Percentiles rank a stretch among this genome's conserved stretches.
Evolutionary conservation across 1,140 invertebrate genomes (phyloP).

Genomic region (Hypsibius dujardini): DNA sequence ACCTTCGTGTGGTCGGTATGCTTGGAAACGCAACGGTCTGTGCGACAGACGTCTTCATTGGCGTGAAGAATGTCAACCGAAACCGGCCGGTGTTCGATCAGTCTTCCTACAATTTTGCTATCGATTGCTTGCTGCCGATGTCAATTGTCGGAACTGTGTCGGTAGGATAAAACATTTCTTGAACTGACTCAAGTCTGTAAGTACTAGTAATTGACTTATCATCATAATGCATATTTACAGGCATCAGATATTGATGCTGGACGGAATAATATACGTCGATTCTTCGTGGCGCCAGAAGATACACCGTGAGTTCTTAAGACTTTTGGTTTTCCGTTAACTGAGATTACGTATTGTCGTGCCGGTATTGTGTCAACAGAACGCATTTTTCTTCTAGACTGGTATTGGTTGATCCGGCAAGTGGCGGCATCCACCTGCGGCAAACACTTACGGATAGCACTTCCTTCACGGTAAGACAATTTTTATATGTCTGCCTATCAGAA

Average conservation of each 20-base stretch:
- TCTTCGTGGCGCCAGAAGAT: conserved; percentile 7
- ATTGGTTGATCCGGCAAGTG: not conserved
- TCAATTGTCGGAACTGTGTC: not conserved
- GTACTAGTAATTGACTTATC: no score
- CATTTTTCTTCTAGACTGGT: conserved; percentile 1
- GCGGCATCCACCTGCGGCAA: not conserved
- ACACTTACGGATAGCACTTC: not conserved
- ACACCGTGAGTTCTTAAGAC: not conserved
- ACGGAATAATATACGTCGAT: conserved; percentile 5
- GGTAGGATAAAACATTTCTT: not conserved
- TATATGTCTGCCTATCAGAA: not conserved
- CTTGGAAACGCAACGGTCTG: not conserved
- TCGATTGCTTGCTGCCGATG: not conserved
- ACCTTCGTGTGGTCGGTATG: not conserved
- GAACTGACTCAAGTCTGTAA: not conserved
- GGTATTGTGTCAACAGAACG: not conserved
- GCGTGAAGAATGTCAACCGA: not conserved
- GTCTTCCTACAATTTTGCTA: not conserved
- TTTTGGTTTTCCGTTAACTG: no score
- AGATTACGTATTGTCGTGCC: no score
- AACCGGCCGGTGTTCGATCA: conserved; percentile 3
- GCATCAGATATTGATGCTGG: conserved; percentile 8
- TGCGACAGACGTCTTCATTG: conserved; percentile 5
- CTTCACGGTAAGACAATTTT: not conserved
- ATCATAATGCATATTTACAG: not conserved